Conservation (phyloP, 2,113 vertebrate species). For the Mungos mungo region DNA sequence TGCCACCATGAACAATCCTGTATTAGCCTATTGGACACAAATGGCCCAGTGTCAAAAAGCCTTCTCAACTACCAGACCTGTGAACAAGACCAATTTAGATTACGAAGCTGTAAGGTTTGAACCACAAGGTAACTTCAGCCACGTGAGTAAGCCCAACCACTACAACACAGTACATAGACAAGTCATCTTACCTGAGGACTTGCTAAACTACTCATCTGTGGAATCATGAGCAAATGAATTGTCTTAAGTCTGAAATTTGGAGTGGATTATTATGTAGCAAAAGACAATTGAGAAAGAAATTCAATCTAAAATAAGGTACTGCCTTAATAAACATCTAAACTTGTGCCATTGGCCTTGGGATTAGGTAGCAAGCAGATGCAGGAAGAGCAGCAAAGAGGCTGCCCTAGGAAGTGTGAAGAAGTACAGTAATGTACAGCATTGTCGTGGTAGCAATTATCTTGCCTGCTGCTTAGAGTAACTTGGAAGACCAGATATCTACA, state of each 20-base stretch:
- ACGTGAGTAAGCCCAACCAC: not conserved
- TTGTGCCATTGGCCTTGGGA: not conserved
- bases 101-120: not conserved
- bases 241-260: not conserved
- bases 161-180: not conserved
- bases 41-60: not conserved
- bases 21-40: not conserved
- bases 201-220: not conserved
- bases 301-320: not conserved
- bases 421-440: not conserved
- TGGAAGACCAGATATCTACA: not conserved
- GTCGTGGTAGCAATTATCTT: not conserved
- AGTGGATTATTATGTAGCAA: not conserved
- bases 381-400: not conserved
- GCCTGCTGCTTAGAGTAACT: not conserved
- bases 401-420: not conserved
- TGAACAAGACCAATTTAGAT: not conserved
- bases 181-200: not conserved
- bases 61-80: not conserved
- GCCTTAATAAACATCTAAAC: not conserved
- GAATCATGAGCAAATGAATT: not conserved
- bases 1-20: not conserved
- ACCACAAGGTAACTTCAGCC: not conserved
- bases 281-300: not conserved
- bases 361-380: not conserved